Evolutionary conservation across 1,140 invertebrate species (phyloP), one percentile per base, ranked within the genome.

Genomic region (Procambarus clarkii): DNA sequence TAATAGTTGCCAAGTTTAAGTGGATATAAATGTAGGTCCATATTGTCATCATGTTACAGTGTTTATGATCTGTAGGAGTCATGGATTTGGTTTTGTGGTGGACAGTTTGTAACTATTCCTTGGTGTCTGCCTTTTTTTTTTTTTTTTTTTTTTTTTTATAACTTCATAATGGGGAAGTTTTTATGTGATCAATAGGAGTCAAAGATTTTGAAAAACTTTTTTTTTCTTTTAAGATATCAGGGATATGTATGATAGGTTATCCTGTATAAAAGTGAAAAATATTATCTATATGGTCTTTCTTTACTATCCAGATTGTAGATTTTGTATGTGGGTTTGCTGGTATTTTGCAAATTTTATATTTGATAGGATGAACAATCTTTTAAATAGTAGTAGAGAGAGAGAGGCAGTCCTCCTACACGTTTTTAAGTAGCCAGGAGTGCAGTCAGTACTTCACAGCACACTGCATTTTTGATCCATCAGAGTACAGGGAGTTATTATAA

Each of bases 241-340:
- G 78, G 45, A 80, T 80, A n/a, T 80, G 78, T 80, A 24, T 24
- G 45, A 80, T 45, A 80, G 46, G 48, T 24, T 46, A 77, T 46
- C 45, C 34, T 77, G 45, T 77, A 44, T 45, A 45, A 13, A 48
- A 80, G 48, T 18, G 44, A 80, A 48, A 80, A 80, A 48, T 48
- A 34, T 34, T 34, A 80, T 80, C 78, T 50, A 24, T 50, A 80
- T 80, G 5, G 48, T 50, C 21, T 50, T 46, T 80, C 78, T 80
- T 80, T 80, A 80, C 9, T 80, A 78, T 78, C 21, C 78, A 80
- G 78, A 80, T 21, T 79, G 77, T 80, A 80, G 78, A 44, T 80
- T 80, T 80, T 80, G 78, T 80, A 80, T 80, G 48, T 50, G 45
- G 78, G 78, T 80, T 80, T 64, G 60, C 60, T 64, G 78, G 45